phyloP scores from a whole-genome alignment of 2,888 invertebrate genomes.

The Linnaemya vulpina region DNA sequence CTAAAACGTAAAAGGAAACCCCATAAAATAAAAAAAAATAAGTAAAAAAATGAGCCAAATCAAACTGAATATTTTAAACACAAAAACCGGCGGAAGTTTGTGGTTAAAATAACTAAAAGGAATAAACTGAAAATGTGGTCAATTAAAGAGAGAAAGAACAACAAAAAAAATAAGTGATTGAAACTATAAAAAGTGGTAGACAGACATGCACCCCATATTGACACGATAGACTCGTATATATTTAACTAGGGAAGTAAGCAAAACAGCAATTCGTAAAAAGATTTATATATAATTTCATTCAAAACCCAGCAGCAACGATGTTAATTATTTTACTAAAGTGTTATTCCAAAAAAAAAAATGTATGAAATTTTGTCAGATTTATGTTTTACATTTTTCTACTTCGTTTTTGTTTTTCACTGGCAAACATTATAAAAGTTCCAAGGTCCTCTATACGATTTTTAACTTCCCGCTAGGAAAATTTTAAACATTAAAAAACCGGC shows the following conservation, averaged over 20 bases:
- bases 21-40: constrained; percentile 56
- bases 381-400: too few relatives aligned
- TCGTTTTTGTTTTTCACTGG: too few relatives aligned
- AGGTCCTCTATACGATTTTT: too few relatives aligned
- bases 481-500: too few relatives aligned
- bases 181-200: constrained; percentile 15
- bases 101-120: constrained; percentile 69
- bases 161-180: constrained; percentile 50
- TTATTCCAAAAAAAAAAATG: too few relatives aligned
- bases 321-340: too few relatives aligned
- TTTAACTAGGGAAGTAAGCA: background rate
- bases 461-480: too few relatives aligned
- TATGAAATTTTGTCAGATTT: too few relatives aligned
- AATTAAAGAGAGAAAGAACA: constrained; percentile 42
- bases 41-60: constrained; percentile 15
- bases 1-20: constrained; percentile 64
- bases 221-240: background rate
- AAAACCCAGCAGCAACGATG: too few relatives aligned
- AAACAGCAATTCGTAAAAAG: background rate
- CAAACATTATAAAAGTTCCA: too few relatives aligned
- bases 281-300: too few relatives aligned
- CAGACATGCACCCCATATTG: constrained; percentile 5
- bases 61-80: constrained; percentile 27
- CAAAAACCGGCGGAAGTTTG: constrained; percentile 70
- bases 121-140: constrained; percentile 59